Conservation (phyloP, 2,888 invertebrate genomes). For the Hymenopus coronatus region DNA sequence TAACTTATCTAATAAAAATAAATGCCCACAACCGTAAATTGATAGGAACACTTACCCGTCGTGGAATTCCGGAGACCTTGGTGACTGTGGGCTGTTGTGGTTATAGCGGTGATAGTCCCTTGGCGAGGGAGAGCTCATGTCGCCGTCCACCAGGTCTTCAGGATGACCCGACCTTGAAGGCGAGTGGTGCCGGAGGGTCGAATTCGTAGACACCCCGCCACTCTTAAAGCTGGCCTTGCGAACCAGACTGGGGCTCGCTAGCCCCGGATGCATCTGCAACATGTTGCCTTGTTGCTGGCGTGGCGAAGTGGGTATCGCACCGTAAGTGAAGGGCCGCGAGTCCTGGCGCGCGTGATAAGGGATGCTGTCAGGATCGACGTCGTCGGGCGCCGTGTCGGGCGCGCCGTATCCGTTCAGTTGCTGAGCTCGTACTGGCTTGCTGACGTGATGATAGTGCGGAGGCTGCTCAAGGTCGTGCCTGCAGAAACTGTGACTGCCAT, state of each 20-base stretch:
- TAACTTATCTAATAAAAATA: too few species aligned
- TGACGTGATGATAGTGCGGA: slow-evolving; percentile 1
- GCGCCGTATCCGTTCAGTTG: slow-evolving; percentile 35
- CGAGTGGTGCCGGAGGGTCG: slow-evolving; percentile 28
- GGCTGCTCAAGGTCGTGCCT: slow-evolving; percentile 28
- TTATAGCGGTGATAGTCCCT: slow-evolving; percentile 39
- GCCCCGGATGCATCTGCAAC: slow-evolving; percentile 69
- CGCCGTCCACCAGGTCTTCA: slow-evolving; percentile 29
- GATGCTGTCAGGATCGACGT: slow-evolving; percentile 53
- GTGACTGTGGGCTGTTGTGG: slow-evolving; percentile 39
- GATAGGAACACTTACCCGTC: slow-evolving; percentile 48
- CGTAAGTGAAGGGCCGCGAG: slow-evolving; percentile 87
- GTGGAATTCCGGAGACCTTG: slow-evolving; percentile 50
- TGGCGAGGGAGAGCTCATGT: slow-evolving; percentile 15
- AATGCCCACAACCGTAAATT: too few species aligned
- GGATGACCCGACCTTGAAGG: slow-evolving; percentile 23
- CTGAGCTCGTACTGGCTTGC: slow-evolving; percentile 17
- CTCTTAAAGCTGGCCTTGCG: slow-evolving; percentile 62
- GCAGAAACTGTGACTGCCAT: slow-evolving; percentile 8
- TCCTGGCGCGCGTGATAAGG: slow-evolving; percentile 90
- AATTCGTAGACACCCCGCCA: slow-evolving; percentile 39
- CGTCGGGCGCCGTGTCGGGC: slow-evolving; percentile 41
- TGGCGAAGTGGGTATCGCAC: slow-evolving; percentile 53
- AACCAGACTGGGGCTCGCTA: slow-evolving; percentile 80
- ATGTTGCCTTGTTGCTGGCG: slow-evolving; percentile 50